Evolutionary conservation across 2,113 vertebrate species (phyloP).

Genomic region (Tichodroma muraria): DNA sequence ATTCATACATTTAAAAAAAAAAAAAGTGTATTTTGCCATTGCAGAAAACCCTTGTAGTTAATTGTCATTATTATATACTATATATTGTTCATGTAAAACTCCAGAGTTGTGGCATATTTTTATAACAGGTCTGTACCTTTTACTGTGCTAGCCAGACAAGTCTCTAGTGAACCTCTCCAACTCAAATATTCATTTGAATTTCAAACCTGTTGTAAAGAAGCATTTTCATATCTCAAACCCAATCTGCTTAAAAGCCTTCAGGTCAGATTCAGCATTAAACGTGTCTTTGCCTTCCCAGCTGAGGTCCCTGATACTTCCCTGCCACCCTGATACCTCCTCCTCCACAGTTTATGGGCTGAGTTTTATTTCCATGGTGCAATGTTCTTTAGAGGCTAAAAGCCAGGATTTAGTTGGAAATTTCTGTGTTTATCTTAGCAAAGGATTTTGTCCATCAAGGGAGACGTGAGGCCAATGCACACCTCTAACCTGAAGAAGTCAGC

Average conservation of each 20-base stretch:
- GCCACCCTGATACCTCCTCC: neutral
- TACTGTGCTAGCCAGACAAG: neutral
- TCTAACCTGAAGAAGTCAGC: neutral
- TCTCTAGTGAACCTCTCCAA: neutral
- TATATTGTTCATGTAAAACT: neutral
- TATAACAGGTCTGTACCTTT: neutral
- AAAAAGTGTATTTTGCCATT: neutral
- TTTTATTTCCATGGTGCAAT: neutral
- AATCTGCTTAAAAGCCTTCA: neutral
- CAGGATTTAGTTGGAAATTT: neutral
- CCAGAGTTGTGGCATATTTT: neutral
- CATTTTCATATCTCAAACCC: neutral
- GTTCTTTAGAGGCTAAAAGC: neutral
- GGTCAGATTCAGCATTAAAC: neutral
- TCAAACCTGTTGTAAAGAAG: neutral
- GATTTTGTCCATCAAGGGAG: neutral
- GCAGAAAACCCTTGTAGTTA: neutral
- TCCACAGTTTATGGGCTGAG: neutral
- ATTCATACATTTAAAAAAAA: neutral
- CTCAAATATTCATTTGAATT: conserved; percentile 18
- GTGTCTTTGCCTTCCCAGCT: neutral
- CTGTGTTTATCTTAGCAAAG: neutral
- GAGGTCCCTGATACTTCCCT: neutral
- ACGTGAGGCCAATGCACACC: neutral
- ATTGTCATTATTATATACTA: neutral